A percentile compares a stretch with the other conserved stretches of the same genome.
phyloP scores from a whole-genome alignment of 2,888 invertebrate species.

The Stegophylla sp. region DNA sequence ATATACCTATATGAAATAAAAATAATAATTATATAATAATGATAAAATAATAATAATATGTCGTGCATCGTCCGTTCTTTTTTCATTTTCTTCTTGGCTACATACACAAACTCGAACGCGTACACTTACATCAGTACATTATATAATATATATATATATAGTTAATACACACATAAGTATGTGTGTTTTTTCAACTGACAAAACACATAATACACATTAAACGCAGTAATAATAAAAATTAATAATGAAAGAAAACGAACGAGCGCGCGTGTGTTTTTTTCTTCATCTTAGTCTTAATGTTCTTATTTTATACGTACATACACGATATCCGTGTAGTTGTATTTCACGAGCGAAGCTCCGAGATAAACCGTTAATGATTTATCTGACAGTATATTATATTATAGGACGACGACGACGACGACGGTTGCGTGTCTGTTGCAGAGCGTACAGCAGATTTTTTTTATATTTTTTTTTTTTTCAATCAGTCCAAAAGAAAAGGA shows the following conservation, averaged over 20 bases:
- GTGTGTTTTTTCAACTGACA: neutral
- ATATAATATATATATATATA: too few relatives aligned
- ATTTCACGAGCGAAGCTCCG: neutral
- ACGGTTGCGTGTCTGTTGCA: too few relatives aligned
- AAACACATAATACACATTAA: slow-evolving; percentile 18
- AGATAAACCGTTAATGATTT: slow-evolving; percentile 35
- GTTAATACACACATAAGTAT: too few relatives aligned
- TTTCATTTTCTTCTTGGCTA: neutral
- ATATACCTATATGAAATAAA: too few relatives aligned
- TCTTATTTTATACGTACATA: neutral
- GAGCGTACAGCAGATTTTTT: too few relatives aligned
- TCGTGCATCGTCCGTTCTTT: neutral
- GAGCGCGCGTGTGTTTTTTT: slow-evolving; percentile 2
- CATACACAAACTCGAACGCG: neutral
- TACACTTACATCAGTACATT: too few relatives aligned
- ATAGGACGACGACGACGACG: too few relatives aligned
- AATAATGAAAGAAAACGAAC: slow-evolving; percentile 23
- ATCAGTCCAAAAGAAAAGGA: too few relatives aligned
- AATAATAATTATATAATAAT: too few relatives aligned
- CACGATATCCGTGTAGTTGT: slow-evolving; percentile 1
- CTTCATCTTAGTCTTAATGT: neutral
- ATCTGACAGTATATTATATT: neutral
- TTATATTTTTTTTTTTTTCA: too few relatives aligned
- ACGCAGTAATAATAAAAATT: slow-evolving; percentile 28
- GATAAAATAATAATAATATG: neutral